These are phyloP conservation scores for Drosophila rufa DNA, from an alignment of 1,140 invertebrate species.

Conservation along the genomic window DNA sequence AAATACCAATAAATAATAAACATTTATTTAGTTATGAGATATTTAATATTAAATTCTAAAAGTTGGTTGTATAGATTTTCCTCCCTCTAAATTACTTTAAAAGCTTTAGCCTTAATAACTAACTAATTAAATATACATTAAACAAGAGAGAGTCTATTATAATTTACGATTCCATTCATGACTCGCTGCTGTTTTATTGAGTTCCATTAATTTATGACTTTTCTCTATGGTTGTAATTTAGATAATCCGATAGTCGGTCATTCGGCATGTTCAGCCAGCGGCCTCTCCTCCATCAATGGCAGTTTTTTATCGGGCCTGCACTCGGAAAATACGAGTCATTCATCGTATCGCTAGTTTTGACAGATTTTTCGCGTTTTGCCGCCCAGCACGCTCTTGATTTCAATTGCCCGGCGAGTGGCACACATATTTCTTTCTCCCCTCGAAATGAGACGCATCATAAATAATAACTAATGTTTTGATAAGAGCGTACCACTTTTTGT, in stretches of 20 bases:
- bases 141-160: background rate
- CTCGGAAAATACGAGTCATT: slow-evolving; percentile 26
- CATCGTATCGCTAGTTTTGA: slow-evolving; percentile 39
- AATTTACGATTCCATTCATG: slow-evolving; percentile 3
- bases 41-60: background rate
- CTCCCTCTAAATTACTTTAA: no score
- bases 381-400: slow-evolving; percentile 40
- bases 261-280: slow-evolving; percentile 1
- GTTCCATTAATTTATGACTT: slow-evolving; percentile 31
- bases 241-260: slow-evolving; percentile 22
- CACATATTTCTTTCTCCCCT: slow-evolving; percentile 7
- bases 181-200: slow-evolving; percentile 15
- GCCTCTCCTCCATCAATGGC: slow-evolving; percentile 11
- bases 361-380: slow-evolving; percentile 24
- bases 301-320: slow-evolving; percentile 35
- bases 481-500: slow-evolving; percentile 40
- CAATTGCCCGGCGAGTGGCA: slow-evolving; percentile 35
- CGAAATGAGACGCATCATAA: slow-evolving; percentile 48
- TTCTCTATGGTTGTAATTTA: slow-evolving; percentile 32
- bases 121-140: background rate
- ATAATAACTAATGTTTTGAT: slow-evolving; percentile 63
- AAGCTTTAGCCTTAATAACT: background rate
- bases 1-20: no score
- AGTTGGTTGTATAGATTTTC: background rate
- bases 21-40: no score